Evolutionary conservation across 2,797 vertebrate species (phyloP), one percentile per base, ranked within the genome.

Genomic region (Austrolebias charrua): DNA sequence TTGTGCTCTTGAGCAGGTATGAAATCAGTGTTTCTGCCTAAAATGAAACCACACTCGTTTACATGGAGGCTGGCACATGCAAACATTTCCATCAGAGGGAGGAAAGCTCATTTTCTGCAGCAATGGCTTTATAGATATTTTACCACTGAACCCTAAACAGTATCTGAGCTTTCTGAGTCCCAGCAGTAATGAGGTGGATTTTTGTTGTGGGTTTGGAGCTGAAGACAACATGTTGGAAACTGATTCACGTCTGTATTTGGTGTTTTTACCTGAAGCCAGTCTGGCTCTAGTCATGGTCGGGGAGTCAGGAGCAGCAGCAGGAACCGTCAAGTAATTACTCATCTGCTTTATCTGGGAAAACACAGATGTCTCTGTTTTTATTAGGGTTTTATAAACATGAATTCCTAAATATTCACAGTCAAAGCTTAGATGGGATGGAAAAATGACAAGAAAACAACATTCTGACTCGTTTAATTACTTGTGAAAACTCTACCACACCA

Each of bases 251-350:
- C 48, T 60, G 59, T 6, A 24, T 62, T 56, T 70, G 57, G 38
- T 42, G 60, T 12, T 49, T 89, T 86, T 88, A 98, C 97, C 97
- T 92, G 97, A 98, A 75, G 94, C 87, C 15, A 97, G 93, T 74
- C 96, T 92, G 60, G 95, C 92, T 84, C 96, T 91, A 4, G 91
- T 84, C 82, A 97, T 91, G 66, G 95, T 96, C 1, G 97, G 96
- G 0, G 96, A 98, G 63, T 97, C 96, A 0, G 95, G 83, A 40
- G 92, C 85, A 62, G 92, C 92, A 0, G 94, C 89, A 0, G 97
- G 97, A 66, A 98, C 96, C 0, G 95, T 97, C 90, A 99, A 89
- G 92, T 97, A 96, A 85, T 95, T 96, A 74, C 90, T 95, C 81
- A 95, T 94, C 91, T 95, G 80, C 54, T 90, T 59, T 71, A 95